These are phyloP conservation scores for Limnothrissa miodon DNA, from an alignment of 2,113 vertebrate genomes.

Conservation along the genomic window DNA sequence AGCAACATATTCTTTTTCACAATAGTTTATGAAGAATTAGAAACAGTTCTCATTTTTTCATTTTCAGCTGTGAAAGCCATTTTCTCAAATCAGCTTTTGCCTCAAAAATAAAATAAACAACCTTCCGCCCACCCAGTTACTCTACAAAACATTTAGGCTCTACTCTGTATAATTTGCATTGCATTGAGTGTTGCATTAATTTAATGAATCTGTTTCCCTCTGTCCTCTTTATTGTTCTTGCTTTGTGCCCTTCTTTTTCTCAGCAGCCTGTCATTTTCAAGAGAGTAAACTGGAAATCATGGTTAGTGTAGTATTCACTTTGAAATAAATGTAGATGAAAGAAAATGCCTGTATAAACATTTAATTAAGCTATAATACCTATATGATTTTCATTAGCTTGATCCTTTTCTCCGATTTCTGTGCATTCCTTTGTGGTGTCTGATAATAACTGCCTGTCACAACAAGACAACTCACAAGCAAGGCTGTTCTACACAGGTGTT, in stretches of 20 bases:
- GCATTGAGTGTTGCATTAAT: constrained; percentile 45
- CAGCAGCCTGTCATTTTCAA: neutral
- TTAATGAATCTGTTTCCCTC: constrained; percentile 42
- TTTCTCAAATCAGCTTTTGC: constrained; percentile 8
- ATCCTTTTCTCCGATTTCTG: neutral
- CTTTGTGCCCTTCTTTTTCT: neutral
- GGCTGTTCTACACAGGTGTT: too few species aligned
- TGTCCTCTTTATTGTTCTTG: neutral
- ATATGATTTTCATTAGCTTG: neutral
- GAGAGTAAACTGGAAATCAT: neutral
- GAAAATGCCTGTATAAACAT: neutral
- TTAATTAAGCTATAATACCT: neutral
- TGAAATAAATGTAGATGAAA: neutral
- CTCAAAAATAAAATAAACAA: constrained; percentile 12
- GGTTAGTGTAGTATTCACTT: neutral
- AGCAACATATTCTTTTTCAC: neutral
- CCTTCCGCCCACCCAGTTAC: neutral
- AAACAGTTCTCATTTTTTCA: neutral
- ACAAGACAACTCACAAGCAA: too few species aligned
- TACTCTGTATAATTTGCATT: constrained; percentile 35
- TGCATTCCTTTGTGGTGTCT: too few species aligned
- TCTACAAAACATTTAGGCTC: neutral
- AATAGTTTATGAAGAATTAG: neutral
- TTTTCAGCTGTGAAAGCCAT: neutral
- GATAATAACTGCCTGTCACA: too few species aligned